Evolutionary conservation across 2,888 invertebrate species (phyloP).

Genomic region (Heliconius sara): DNA sequence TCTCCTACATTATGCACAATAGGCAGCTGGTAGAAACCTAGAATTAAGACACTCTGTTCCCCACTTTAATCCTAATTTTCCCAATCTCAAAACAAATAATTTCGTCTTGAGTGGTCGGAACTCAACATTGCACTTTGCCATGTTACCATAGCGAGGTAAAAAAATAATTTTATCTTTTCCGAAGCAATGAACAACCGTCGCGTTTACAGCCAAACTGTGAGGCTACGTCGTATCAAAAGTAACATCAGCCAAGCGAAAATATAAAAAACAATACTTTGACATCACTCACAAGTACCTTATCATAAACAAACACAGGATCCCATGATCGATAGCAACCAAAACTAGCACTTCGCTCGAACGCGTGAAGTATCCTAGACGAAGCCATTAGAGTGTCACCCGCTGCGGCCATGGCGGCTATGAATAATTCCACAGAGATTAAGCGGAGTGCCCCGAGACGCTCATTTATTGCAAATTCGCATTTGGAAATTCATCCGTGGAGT

Average conservation of each 20-base stretch:
- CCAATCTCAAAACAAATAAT: no score
- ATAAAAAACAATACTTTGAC: neutral
- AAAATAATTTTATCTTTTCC: no score
- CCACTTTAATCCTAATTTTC: no score
- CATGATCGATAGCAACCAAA: conserved; percentile 33
- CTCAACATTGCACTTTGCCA: no score
- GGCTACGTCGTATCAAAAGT: no score
- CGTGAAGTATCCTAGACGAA: conserved; percentile 36
- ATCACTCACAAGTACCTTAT: neutral
- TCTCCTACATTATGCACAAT: no score
- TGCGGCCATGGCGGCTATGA: conserved; percentile 54
- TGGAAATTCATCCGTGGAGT: conserved; percentile 32
- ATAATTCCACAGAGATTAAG: conserved; percentile 59
- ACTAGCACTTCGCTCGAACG: conserved; percentile 21
- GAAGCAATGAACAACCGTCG: no score
- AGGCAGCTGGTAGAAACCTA: no score
- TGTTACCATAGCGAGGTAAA: no score
- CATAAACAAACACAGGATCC: neutral
- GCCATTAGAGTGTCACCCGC: conserved; percentile 41
- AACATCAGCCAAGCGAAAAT: neutral
- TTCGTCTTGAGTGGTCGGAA: no score
- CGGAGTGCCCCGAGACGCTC: conserved; percentile 41
- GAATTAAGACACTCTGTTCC: no score
- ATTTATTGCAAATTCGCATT: conserved; percentile 45
- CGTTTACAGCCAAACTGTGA: no score